phyloP scores from a whole-genome alignment of 2,113 vertebrate genomes.

The Perognathus longimembris region DNA sequence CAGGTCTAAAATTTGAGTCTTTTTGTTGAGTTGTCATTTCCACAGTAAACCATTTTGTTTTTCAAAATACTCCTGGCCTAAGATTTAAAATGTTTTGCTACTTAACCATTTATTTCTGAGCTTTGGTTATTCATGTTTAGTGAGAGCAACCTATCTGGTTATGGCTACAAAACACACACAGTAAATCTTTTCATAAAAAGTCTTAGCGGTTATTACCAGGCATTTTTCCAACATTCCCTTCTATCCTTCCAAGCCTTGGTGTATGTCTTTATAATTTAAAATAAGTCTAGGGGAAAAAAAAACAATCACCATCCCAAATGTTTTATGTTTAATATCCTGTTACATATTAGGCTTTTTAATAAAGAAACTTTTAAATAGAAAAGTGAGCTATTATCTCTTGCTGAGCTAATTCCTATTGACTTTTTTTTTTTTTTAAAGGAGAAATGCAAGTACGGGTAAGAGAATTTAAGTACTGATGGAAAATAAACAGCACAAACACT shows the following conservation, averaged over 20 bases:
- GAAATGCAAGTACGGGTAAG: not conserved
- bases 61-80: not conserved
- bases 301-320: not conserved
- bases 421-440: not conserved
- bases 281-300: constrained; percentile 6
- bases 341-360: constrained; percentile 8
- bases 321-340: constrained; percentile 35
- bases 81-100: not conserved
- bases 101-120: constrained; percentile 35
- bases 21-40: constrained; percentile 14
- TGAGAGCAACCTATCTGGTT: constrained; percentile 35
- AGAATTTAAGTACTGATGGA: constrained; percentile 35
- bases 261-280: not conserved
- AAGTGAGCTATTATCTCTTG: constrained; percentile 2
- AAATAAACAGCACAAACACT: not conserved
- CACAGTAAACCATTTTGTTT: not conserved
- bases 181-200: constrained; percentile 62
- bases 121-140: constrained; percentile 32
- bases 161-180: constrained; percentile 43
- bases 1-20: constrained; percentile 5
- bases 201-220: not conserved
- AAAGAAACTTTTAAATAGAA: not conserved
- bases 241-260: not conserved
- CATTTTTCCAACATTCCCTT: constrained; percentile 5
- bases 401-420: not conserved